Base-by-base conservation (phyloP, 2,888 invertebrate species). In the Trachelus stipa region DNA sequence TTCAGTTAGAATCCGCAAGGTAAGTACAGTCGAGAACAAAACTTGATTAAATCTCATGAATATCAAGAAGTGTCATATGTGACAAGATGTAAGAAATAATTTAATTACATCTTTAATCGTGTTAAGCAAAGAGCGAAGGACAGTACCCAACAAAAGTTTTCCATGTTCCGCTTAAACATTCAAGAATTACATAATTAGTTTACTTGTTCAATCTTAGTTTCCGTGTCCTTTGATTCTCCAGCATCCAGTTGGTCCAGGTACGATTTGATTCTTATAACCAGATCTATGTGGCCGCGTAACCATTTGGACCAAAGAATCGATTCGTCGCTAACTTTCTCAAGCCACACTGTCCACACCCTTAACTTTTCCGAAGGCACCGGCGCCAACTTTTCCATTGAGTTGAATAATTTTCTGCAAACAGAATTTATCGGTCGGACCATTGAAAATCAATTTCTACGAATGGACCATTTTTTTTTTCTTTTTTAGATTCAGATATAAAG, bases 261-360 rank as follows among this genome's bases (percentile, higher is more conserved):
- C 69, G 83, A 80, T 79, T 81, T 79, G 79, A 89, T 83, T 76
- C 85, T 83, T 37, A 83, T 34, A 68, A 79, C 71, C 56, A 89
- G 80, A 81, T 88, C 83, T 77, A 87, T 84, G 81, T 88, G 83
- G 11, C 84, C 79, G 23, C 81, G 83, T 33, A 73, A 11, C 89
- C 89, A 90, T 56, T 81, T 82, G 34, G 87, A 84, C 90, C 89
- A 90, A 76, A 87, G 87, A 77, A 81, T 79, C 11, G 85, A 85
- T 33, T 84, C 81, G 15, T 89, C 87, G n/a, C 84, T 83, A 69
- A 90, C 79, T 81, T 86, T 85, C 56, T 79, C 79, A 74, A 90
- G 79, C 90, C 90, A 89, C 68, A 80, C 79, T 68, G 83, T 83
- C 90, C 88, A 88, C 12, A 86, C 84, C n/a, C 87, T 87, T 69